Base-by-base conservation (phyloP, 2,113 vertebrate genomes). In the Muscicapa adusta region DNA sequence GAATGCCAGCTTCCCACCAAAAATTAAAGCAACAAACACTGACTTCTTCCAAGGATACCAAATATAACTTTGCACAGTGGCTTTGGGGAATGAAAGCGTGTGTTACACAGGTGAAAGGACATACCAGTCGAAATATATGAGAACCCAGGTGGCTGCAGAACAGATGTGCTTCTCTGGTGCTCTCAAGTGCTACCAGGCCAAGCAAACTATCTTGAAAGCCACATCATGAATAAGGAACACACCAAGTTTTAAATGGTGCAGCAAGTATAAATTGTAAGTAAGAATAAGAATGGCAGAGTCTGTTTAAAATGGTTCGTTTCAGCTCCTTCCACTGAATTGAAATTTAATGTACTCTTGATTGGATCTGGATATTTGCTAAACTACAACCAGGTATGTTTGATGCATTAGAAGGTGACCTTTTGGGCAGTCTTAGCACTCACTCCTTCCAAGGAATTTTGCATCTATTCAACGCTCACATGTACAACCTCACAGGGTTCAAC, bases 1-100 rank as follows among this genome's bases (percentile, higher is more conserved):
- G 90, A 92, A 91, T 90, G 83, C 71, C 84, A 94, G 63, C 61
- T 96, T 96, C 60, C n/a, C 43, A 92, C 65, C 54, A 88, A 96
- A 95, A 96, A 88, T 94, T 94, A 96, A 95, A 94, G 95, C 82
- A 93, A 86, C 91, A 88, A 94, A 95, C 80, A 80, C 84, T 79
- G 62, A 94, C 95, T 96, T 96, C 87, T 92, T 92, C 48, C 53
- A 70, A 67, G 67, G 43, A 67, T 78, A 38, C 38, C 33, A 85
- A 16, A 36, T 70, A 40, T 42, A 81, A 16, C 14, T 79, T 85
- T 87, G 34, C 51, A 88, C 20, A 72, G 73, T 14, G 51, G 53
- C 18, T 84, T 62, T 81, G 34, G 61, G 16, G 85, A 91, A 22
- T 42, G 42, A 86, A 63, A 92, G 28, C 42, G 68, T 29, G 42